A percentile compares a stretch with the other conserved stretches of the same genome.
Conservation (phyloP, 2,888 invertebrate species). For the Dynastes hyllus region DNA sequence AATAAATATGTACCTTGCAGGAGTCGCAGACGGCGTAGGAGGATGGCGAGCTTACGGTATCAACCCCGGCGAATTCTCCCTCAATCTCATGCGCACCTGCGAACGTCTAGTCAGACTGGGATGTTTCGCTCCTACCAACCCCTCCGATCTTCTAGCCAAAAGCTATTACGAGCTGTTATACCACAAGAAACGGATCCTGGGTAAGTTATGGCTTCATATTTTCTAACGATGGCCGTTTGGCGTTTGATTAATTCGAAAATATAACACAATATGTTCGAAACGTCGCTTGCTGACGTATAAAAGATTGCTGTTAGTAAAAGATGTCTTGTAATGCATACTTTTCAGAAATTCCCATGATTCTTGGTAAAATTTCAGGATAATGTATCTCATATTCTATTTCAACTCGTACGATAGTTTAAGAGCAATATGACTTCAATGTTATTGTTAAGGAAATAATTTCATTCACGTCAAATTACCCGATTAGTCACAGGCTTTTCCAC, state of each 20-base stretch:
- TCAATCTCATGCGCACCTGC: constrained; percentile 95
- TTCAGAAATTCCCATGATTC: neutral
- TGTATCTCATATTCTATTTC: neutral
- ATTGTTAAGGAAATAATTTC: too few species aligned
- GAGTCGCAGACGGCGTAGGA: constrained; percentile 99
- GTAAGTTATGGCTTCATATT: constrained; percentile 67
- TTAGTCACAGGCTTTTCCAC: too few species aligned
- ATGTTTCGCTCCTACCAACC: constrained; percentile 89
- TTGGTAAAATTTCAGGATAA: neutral
- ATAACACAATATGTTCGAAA: neutral
- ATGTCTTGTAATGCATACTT: neutral
- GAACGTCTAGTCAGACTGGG: constrained; percentile 93
- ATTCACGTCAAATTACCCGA: too few species aligned
- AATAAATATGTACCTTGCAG: constrained; percentile 73
- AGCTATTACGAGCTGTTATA: constrained; percentile 94
- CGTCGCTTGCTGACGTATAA: neutral
- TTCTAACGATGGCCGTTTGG: constrained; percentile 1
- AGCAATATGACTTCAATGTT: too few species aligned
- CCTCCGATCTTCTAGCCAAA: constrained; percentile 90
- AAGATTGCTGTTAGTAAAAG: neutral
- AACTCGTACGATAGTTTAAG: neutral
- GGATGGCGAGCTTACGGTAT: constrained; percentile 99
- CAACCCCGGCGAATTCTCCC: constrained; percentile 97
- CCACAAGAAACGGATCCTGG: constrained; percentile 93
- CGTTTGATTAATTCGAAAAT: constrained; percentile 6